Conservation (phyloP, 2,797 vertebrate genomes). For the Epinephelus malabaricus region DNA sequence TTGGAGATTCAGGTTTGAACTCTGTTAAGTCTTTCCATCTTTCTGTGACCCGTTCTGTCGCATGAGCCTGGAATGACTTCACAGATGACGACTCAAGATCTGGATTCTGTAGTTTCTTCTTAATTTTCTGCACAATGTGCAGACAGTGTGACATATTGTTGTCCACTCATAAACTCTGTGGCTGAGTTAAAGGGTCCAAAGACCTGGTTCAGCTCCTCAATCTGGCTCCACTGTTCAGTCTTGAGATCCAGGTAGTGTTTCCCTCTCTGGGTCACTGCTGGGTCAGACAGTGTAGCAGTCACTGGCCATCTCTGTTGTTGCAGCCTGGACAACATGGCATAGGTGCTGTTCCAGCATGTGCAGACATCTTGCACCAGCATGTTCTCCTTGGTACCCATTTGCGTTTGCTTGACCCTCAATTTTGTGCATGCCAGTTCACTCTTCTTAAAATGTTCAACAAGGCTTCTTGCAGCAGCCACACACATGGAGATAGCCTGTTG, state of each 20-base stretch:
- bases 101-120: constrained; percentile 23
- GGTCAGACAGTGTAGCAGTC: not conserved
- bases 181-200: constrained; percentile 51
- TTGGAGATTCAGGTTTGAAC: constrained; percentile 41
- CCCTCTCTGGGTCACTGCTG: constrained; percentile 38
- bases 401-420: too few species aligned
- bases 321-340: too few species aligned
- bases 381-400: too few species aligned
- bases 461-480: too few species aligned
- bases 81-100: constrained; percentile 42
- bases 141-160: constrained; percentile 30
- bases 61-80: constrained; percentile 25
- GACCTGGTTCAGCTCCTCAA: constrained; percentile 25
- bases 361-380: too few species aligned
- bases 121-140: constrained; percentile 39
- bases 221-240: constrained; percentile 56
- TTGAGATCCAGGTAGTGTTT: constrained; percentile 56
- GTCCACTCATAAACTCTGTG: constrained; percentile 45
- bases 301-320: too few species aligned
- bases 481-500: too few species aligned
- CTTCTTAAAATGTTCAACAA: too few species aligned
- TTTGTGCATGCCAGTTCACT: too few species aligned
- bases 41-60: constrained; percentile 7
- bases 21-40: constrained; percentile 8
- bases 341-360: too few species aligned